phyloP scores from a whole-genome alignment of 2,888 invertebrate genomes.

The Amphiduros pacificus region DNA sequence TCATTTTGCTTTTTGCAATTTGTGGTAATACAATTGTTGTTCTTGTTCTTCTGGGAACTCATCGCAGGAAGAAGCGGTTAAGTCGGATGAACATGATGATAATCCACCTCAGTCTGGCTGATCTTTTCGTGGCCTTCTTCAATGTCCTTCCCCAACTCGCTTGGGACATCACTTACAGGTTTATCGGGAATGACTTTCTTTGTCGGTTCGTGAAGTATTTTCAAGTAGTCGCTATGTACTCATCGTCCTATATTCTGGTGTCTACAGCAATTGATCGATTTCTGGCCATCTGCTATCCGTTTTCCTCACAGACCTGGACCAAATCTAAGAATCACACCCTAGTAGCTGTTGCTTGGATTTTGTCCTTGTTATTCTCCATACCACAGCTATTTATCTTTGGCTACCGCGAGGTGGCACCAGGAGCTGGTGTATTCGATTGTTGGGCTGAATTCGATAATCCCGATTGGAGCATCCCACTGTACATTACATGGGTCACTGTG shows the following conservation, averaged over 20 bases:
- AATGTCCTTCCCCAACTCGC: constrained; percentile 72
- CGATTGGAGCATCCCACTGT: constrained; percentile 48
- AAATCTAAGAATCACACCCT: constrained; percentile 55
- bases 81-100: constrained; percentile 75
- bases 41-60: constrained; percentile 66
- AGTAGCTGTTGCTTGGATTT: constrained; percentile 60
- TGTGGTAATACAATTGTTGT: constrained; percentile 69
- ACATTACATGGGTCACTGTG: constrained; percentile 57
- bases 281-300: constrained; percentile 65
- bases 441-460: constrained; percentile 50
- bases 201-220: constrained; percentile 67
- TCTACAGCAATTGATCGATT: constrained; percentile 60
- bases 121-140: constrained; percentile 71
- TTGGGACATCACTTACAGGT: constrained; percentile 68
- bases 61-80: constrained; percentile 66
- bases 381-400: constrained; percentile 61
- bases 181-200: constrained; percentile 62
- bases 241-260: constrained; percentile 54
- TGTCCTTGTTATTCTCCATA: constrained; percentile 58
- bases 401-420: constrained; percentile 25
- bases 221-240: constrained; percentile 55
- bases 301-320: constrained; percentile 66
- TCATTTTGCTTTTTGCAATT: constrained; percentile 67
- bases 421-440: constrained; percentile 45
- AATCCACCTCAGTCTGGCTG: constrained; percentile 71